Evolutionary conservation across 2,113 vertebrate species (phyloP), one percentile per base, ranked within the genome.

Genomic region (Austrofundulus limnaeus): DNA sequence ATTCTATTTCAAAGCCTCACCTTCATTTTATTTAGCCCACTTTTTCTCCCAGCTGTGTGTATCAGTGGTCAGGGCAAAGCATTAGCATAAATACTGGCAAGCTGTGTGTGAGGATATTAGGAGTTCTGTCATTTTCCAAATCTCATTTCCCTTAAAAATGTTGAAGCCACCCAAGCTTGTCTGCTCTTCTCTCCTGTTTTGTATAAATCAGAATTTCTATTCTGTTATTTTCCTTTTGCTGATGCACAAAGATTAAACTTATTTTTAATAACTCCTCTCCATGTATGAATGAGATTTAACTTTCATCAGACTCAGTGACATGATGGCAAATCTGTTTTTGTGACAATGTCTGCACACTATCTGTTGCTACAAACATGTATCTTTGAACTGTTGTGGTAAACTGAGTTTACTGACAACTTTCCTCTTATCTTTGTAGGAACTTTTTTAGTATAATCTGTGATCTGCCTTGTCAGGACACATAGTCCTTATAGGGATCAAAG

Each of bases 1-100:
- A 85, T 83, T 72, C 66, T 78, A 87, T 88, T 86, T 84, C 82
- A 81, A 81, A 78, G 80, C 71, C 64, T 66, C 65, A 53, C 60
- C 60, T 66, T 63, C 66, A 53, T 86, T 73, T 85, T 78, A 79
- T 70, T 83, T 75, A 63, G 77, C 60, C 48, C 61, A 66, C 66
- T 75, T 81, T 77, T 56, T 45, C 6, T n/a, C 24, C n/a, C 61
- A 45, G 53, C 57, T 81, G 73, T 84, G 73, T 84, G 78, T 75
- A 58, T 72, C 78, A 68, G 49, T 43, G 72, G 78, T 69, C 77
- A 72, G 69, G 73, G 71, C 75, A 81, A 76, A 60, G 52, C 48
- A 81, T 81, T 78, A 73, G 65, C 75, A 80, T 80, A 83, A 64
- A 64, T 17, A 62, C 71, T 66, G 56, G 56, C 57, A 72, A 70